phyloP scores from a whole-genome alignment of 2,888 invertebrate species.

The Villa cingulata region DNA sequence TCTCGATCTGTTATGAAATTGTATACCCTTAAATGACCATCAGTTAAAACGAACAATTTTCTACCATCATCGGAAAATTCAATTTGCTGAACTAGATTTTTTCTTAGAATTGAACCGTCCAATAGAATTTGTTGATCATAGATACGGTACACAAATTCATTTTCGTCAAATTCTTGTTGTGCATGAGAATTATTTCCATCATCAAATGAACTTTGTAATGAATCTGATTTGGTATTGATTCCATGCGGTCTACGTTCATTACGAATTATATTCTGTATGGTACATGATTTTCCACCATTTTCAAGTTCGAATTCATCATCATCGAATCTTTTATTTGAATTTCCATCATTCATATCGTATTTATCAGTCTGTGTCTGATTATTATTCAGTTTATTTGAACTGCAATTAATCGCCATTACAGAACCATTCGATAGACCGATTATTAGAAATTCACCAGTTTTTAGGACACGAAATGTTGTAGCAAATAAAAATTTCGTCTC shows the following conservation, averaged over 20 bases:
- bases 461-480: conserved; percentile 26
- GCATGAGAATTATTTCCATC: conserved; percentile 1
- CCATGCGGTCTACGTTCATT: conserved; percentile 24
- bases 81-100: conserved; percentile 26
- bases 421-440: conserved; percentile 34
- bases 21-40: conserved; percentile 25
- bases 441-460: conserved; percentile 26
- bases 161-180: neutral
- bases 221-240: neutral
- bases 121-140: conserved; percentile 30
- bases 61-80: conserved; percentile 29
- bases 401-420: conserved; percentile 29
- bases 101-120: conserved; percentile 26
- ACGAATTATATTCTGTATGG: conserved; percentile 34
- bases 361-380: neutral
- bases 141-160: conserved; percentile 14
- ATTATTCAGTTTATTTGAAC: conserved; percentile 16
- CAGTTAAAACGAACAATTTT: conserved; percentile 26
- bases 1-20: conserved; percentile 20
- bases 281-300: conserved; percentile 32
- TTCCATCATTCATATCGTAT: neutral
- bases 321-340: neutral
- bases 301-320: conserved; percentile 9
- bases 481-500: conserved; percentile 30
- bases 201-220: neutral